Evolutionary conservation across 2,797 vertebrate species (phyloP), one percentile per base, ranked within the genome.

Genomic region (Pteropus rufus): DNA sequence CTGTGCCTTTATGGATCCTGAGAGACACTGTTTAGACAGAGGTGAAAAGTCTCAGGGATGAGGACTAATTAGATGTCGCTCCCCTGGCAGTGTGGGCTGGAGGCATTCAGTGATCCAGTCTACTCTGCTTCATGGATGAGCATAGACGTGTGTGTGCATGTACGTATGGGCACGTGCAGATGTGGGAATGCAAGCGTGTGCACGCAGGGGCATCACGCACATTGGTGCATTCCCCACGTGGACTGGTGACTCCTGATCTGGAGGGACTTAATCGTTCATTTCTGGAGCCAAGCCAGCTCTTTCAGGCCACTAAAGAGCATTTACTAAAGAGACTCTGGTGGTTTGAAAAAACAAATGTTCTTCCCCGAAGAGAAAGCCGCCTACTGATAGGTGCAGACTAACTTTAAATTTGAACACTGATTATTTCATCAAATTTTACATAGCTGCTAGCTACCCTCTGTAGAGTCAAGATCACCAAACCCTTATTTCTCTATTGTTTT

Each of bases 301-400:
- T 88, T 82, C 11, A 77, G 90, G 82, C 23, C 79, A 70, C 70
- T 64, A 56, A 89, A 75, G 60, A 91, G 52, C 60, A 46, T 60
- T 91, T 83, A 58, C 56, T 92, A 60, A 91, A 93, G 91, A 93
- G 75, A 87, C 87, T 24, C 65, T 62, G 36, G 83, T 52, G 62
- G n/a, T 84, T 94, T 94, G 64, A 96, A 92, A 92, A 70, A 15
- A 29, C 11, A 75, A 89, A 76, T 44, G 10, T n/a, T 70, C 36
- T 67, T 91, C 54, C 39, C 49, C 31, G 60, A 60, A 91, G 89
- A 94, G 75, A 84, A 89, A 34, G 21, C 67, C 2, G 2, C 54
- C 60, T 56, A 7, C 19, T 49, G 60, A 56, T 58, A 84, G 86
- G 82, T 70, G 26, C 41, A 73, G 62, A 54, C 75, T 34, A 31